Evolutionary conservation across 1,140 invertebrate genomes (phyloP).

Genomic region (Hydropsyche tenuis): DNA sequence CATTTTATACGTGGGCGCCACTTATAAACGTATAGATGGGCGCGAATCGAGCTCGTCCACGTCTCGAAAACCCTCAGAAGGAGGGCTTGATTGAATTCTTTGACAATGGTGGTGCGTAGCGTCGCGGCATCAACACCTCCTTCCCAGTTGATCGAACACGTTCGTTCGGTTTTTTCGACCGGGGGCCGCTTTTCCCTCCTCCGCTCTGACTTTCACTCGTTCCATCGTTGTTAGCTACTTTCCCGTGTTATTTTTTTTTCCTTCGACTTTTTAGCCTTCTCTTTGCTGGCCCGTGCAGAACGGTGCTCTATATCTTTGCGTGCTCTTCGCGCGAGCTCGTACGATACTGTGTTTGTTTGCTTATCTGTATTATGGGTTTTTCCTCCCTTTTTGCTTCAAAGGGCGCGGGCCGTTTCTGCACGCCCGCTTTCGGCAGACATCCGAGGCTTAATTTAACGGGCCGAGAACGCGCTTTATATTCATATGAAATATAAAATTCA

Average conservation of each 20-base stretch:
- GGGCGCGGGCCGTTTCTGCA: conserved; percentile 25
- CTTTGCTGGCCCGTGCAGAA: not conserved
- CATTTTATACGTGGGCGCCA: conserved; percentile 23
- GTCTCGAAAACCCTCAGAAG: conserved; percentile 1
- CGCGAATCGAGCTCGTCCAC: not conserved
- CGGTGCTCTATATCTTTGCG: conserved; percentile 1
- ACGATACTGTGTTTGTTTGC: conserved; percentile 48
- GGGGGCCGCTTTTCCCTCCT: conserved; percentile 12
- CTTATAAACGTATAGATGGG: conserved; percentile 19
- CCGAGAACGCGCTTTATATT: conserved; percentile 38
- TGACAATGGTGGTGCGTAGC: conserved; percentile 39
- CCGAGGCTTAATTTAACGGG: conserved; percentile 34
- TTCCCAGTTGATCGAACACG: conserved; percentile 45
- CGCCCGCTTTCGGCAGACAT: conserved; percentile 26
- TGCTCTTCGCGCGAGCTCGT: conserved; percentile 10
- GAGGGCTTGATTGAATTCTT: conserved; percentile 46
- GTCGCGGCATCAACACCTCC: conserved; percentile 30
- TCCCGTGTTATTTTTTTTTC: conserved; percentile 2
- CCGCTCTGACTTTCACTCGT: not conserved
- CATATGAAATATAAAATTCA: conserved; percentile 46
- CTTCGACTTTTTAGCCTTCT: conserved; percentile 12
- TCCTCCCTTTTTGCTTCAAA: conserved; percentile 12
- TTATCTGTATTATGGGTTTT: conserved; percentile 47
- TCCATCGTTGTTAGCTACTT: not conserved
- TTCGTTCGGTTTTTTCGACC: conserved; percentile 43